phyloP scores from a whole-genome alignment of 2,888 invertebrate genomes.

The Ecliptopera silaceata region DNA sequence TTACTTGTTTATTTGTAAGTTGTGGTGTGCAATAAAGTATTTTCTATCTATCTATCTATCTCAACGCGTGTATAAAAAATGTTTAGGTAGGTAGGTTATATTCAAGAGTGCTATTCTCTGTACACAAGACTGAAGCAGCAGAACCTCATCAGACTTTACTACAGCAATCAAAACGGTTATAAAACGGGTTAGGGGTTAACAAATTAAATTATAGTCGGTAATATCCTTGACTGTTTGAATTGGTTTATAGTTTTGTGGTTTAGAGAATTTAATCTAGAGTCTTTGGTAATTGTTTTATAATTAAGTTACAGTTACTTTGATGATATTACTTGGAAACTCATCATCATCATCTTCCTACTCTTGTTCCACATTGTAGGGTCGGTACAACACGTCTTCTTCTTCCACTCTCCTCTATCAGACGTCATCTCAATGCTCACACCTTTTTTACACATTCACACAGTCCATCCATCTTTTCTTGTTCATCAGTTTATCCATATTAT shows the following conservation, averaged over 20 bases:
- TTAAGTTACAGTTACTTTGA: conserved; percentile 5
- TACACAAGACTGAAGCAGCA: background rate
- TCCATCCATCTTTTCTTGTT: too few relatives aligned
- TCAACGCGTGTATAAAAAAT: too few relatives aligned
- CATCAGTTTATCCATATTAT: too few relatives aligned
- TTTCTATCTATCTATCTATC: too few relatives aligned
- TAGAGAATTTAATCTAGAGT: conserved; percentile 20
- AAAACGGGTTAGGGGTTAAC: conserved; percentile 45
- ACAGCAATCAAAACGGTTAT: conserved; percentile 43
- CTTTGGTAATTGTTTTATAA: conserved; percentile 15
- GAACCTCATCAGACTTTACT: conserved; percentile 20
- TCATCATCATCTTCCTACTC: too few relatives aligned
- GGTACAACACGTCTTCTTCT: too few relatives aligned
- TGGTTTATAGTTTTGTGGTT: conserved; percentile 32
- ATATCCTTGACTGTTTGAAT: conserved; percentile 34
- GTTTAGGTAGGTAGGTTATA: background rate
- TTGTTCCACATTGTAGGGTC: too few relatives aligned
- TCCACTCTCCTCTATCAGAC: too few relatives aligned
- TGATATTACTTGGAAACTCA: background rate
- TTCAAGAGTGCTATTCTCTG: background rate
- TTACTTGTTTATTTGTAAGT: too few relatives aligned
- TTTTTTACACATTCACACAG: too few relatives aligned
- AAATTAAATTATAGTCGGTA: conserved; percentile 47
- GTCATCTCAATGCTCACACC: too few relatives aligned
- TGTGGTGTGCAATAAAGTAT: too few relatives aligned